These are phyloP conservation scores for Brachionus paranguensis DNA, from an alignment of 1,140 invertebrate genomes.

Conservation along the genomic window DNA sequence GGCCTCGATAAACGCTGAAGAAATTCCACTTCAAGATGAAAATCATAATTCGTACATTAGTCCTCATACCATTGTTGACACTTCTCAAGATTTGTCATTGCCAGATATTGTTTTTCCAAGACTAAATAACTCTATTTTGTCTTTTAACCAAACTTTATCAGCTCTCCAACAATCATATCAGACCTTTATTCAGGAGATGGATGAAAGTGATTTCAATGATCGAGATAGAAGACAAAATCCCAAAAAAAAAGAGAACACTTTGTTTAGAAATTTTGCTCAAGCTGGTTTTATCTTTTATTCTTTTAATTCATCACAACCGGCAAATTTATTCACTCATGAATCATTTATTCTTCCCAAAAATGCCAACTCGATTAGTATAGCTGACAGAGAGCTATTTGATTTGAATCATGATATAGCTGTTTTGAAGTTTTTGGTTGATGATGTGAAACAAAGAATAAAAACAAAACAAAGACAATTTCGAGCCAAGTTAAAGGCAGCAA, in stretches of 20 bases:
- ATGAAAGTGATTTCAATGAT: background rate
- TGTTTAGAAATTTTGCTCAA: background rate
- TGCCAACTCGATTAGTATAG: background rate
- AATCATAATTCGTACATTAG: background rate
- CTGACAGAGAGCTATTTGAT: background rate
- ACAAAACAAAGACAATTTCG: background rate
- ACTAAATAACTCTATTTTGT: background rate
- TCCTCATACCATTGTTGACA: background rate
- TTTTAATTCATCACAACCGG: background rate
- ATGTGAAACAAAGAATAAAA: background rate
- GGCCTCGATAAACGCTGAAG: background rate
- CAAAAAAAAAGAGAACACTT: background rate
- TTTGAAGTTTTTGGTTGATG: background rate
- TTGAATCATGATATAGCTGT: background rate
- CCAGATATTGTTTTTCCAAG: background rate
- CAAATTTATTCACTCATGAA: background rate
- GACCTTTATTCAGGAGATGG: background rate
- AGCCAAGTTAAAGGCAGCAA: background rate
- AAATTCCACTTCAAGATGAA: background rate
- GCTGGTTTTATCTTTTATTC: conserved; percentile 13
- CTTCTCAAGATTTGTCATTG: background rate
- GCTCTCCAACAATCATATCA: background rate
- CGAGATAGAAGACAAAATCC: background rate
- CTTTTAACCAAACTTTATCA: background rate
- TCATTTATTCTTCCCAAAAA: background rate